Conservation (phyloP, 2,797 vertebrate genomes). For the Karalla daura region DNA sequence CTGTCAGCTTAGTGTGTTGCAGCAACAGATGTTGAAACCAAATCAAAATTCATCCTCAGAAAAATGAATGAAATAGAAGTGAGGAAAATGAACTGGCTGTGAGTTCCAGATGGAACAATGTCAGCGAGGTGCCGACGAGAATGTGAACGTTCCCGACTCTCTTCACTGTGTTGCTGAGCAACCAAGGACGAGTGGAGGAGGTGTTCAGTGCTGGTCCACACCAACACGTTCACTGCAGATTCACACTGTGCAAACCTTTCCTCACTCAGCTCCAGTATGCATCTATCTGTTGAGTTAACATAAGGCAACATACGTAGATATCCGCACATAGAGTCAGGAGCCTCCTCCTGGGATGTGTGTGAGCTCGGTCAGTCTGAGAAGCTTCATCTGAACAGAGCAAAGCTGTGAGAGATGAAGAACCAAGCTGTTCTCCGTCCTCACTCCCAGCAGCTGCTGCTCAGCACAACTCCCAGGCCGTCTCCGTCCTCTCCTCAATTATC, state of each 20-base stretch:
- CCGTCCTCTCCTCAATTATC: slow-evolving; percentile 43
- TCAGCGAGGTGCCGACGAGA: too few species aligned
- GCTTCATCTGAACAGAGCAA: slow-evolving; percentile 37
- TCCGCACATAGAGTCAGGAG: too few species aligned
- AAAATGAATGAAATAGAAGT: slow-evolving; percentile 4
- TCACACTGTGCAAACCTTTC: too few species aligned
- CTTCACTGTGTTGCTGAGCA: slow-evolving; percentile 84
- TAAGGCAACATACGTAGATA: too few species aligned
- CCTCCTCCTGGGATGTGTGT: not conserved
- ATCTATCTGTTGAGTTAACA: too few species aligned
- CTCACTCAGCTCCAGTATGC: not conserved
- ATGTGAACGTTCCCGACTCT: too few species aligned
- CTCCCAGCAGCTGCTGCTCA: slow-evolving; percentile 37
- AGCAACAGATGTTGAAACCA: slow-evolving; percentile 20
- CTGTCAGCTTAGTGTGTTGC: slow-evolving; percentile 52
- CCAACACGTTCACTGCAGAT: too few species aligned
- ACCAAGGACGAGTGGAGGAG: slow-evolving; percentile 81
- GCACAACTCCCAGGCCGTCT: too few species aligned
- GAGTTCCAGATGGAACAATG: not conserved
- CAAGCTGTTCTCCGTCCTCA: too few species aligned
- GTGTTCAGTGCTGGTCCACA: not conserved
- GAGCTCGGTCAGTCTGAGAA: slow-evolving; percentile 20
- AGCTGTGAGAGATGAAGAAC: too few species aligned
- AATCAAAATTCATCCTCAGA: not conserved
- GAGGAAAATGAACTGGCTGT: not conserved